These are phyloP conservation scores for Phrynocephalus versicolor DNA, from an alignment of 2,113 vertebrate species.

Conservation along the genomic window DNA sequence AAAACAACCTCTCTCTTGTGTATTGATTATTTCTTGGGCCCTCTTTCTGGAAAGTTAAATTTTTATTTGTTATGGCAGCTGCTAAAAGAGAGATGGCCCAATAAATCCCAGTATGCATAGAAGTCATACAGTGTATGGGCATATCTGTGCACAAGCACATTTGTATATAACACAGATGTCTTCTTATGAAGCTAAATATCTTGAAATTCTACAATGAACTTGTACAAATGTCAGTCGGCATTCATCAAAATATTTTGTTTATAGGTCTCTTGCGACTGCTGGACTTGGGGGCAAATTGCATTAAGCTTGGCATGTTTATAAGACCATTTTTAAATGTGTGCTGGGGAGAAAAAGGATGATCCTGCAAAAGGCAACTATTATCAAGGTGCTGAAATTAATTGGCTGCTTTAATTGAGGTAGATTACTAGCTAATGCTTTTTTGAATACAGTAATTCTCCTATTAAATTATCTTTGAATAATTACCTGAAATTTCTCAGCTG, in stretches of 20 bases:
- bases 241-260: slow-evolving; percentile 10
- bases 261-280: background rate
- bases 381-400: slow-evolving; percentile 87
- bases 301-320: slow-evolving; percentile 66
- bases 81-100: background rate
- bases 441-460: slow-evolving; percentile 90
- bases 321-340: slow-evolving; percentile 70
- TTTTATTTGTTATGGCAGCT: background rate
- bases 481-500: slow-evolving; percentile 89
- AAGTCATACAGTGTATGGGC: background rate
- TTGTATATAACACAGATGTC: background rate
- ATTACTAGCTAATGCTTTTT: slow-evolving; percentile 89
- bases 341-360: slow-evolving; percentile 71
- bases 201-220: background rate
- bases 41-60: background rate
- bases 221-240: slow-evolving; percentile 19
- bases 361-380: slow-evolving; percentile 82
- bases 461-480: slow-evolving; percentile 91
- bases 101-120: background rate
- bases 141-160: background rate
- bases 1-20: background rate
- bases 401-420: slow-evolving; percentile 86
- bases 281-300: slow-evolving; percentile 64
- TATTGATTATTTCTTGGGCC: too few species aligned
- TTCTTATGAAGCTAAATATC: background rate